phyloP scores from a whole-genome alignment of 2,113 vertebrate genomes.

The Psammodynastes pulverulentus region DNA sequence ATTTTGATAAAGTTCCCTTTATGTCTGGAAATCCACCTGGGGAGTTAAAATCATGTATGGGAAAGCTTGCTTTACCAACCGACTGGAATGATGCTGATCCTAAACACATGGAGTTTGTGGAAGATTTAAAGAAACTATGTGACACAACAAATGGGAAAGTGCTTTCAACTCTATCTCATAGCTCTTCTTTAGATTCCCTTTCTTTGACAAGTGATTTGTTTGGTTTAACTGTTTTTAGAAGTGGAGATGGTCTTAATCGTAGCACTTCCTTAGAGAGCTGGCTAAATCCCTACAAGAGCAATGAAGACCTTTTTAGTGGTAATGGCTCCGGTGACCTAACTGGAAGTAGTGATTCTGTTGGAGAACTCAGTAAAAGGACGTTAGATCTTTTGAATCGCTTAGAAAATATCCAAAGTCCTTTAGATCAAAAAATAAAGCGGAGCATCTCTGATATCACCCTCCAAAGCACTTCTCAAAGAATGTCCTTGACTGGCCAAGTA shows the following conservation, averaged over 20 bases:
- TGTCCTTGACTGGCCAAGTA: constrained; percentile 69
- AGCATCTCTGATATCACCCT: constrained; percentile 92
- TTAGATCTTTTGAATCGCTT: constrained; percentile 91
- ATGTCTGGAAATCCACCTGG: constrained; percentile 71
- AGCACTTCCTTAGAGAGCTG: constrained; percentile 90
- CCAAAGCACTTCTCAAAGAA: constrained; percentile 76
- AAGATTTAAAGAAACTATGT: constrained; percentile 59
- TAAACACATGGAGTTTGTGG: constrained; percentile 49
- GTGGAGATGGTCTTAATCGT: constrained; percentile 79
- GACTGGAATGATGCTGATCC: constrained; percentile 56
- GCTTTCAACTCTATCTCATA: constrained; percentile 70
- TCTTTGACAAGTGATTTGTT: constrained; percentile 84
- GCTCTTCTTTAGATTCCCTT: constrained; percentile 90
- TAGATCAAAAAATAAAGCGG: constrained; percentile 85
- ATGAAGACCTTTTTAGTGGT: constrained; percentile 78
- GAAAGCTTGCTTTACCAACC: constrained; percentile 56
- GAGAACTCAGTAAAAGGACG: constrained; percentile 92
- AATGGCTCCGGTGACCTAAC: constrained; percentile 77
- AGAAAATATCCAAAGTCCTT: constrained; percentile 91
- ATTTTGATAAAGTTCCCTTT: constrained; percentile 78
- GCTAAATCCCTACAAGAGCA: constrained; percentile 78
- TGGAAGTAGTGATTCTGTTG: constrained; percentile 76
- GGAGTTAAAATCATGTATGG: constrained; percentile 66
- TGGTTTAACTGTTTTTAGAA: constrained; percentile 76
- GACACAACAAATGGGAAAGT: constrained; percentile 56